Percentiles rank a stretch among this genome's conserved stretches.
Conservation (phyloP, 1,140 invertebrate genomes). For the Geopemphigus sp. region DNA sequence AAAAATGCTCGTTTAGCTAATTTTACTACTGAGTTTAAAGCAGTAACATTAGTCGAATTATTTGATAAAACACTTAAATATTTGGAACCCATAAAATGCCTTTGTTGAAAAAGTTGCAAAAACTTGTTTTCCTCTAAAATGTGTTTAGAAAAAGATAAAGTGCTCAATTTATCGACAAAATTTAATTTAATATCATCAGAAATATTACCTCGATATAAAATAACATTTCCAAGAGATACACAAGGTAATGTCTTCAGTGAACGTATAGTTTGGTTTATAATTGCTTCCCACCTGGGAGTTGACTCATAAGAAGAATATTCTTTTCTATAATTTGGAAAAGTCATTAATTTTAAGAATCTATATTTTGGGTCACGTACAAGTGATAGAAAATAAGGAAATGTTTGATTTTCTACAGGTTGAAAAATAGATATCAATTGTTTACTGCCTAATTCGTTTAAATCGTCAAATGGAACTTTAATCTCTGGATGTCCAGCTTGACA, state of each 20-base stretch:
- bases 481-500: constrained; percentile 39
- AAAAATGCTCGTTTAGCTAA: constrained; percentile 37
- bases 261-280: constrained; percentile 40
- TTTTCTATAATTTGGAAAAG: constrained; percentile 36
- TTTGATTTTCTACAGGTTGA: constrained; percentile 37
- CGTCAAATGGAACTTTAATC: constrained; percentile 20
- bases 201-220: constrained; percentile 31
- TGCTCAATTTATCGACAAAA: constrained; percentile 18
- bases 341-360: constrained; percentile 23
- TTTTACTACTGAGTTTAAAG: constrained; percentile 17
- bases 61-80: constrained; percentile 43
- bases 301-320: constrained; percentile 46
- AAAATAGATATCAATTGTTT: constrained; percentile 36
- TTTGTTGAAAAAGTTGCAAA: constrained; percentile 4
- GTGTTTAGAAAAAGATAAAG: constrained; percentile 23
- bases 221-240: constrained; percentile 23
- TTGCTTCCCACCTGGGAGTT: constrained; percentile 33
- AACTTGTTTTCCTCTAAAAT: constrained; percentile 12
- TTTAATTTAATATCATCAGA: not conserved
- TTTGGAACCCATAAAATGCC: constrained; percentile 40
- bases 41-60: constrained; percentile 18
- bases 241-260: not conserved
- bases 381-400: constrained; percentile 27
- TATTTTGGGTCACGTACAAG: constrained; percentile 24
- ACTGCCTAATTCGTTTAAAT: constrained; percentile 21